Evolutionary conservation across 1,140 invertebrate species (phyloP).

Genomic region (Papilio helenus): DNA sequence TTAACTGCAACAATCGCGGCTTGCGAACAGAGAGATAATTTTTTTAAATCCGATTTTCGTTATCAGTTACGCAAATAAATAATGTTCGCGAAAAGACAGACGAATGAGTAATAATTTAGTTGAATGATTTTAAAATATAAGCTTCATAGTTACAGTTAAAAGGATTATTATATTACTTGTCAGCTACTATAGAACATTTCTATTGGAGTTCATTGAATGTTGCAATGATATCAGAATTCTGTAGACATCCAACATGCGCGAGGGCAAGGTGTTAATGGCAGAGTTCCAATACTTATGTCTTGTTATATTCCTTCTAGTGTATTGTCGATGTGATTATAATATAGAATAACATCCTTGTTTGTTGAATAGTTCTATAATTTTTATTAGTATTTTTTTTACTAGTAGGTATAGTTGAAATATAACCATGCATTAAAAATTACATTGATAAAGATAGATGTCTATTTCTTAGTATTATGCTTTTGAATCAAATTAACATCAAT

Average conservation of each 20-base stretch:
- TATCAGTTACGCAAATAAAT: too few relatives aligned
- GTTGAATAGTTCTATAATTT: background rate
- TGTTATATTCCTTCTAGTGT: constrained; percentile 16
- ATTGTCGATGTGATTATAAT: constrained; percentile 18
- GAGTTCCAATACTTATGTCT: constrained; percentile 18
- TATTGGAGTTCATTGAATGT: background rate
- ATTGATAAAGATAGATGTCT: too few relatives aligned
- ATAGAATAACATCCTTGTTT: constrained; percentile 13
- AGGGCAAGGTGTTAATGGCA: constrained; percentile 34
- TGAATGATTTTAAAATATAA: too few relatives aligned
- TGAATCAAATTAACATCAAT: too few relatives aligned
- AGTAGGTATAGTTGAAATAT: background rate
- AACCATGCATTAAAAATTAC: too few relatives aligned
- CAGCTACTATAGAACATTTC: background rate
- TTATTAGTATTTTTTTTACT: background rate
- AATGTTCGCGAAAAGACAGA: too few relatives aligned
- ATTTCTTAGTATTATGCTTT: too few relatives aligned
- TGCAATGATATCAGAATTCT: constrained; percentile 14
- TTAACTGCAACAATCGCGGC: too few relatives aligned
- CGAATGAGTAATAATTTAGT: too few relatives aligned
- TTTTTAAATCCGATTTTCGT: too few relatives aligned
- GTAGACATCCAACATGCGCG: constrained; percentile 19
- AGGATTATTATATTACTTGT: background rate
- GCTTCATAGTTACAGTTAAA: too few relatives aligned
- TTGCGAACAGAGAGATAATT: too few relatives aligned